Base-by-base conservation (phyloP, 2,888 invertebrate species). In the Orchestes rusci region DNA sequence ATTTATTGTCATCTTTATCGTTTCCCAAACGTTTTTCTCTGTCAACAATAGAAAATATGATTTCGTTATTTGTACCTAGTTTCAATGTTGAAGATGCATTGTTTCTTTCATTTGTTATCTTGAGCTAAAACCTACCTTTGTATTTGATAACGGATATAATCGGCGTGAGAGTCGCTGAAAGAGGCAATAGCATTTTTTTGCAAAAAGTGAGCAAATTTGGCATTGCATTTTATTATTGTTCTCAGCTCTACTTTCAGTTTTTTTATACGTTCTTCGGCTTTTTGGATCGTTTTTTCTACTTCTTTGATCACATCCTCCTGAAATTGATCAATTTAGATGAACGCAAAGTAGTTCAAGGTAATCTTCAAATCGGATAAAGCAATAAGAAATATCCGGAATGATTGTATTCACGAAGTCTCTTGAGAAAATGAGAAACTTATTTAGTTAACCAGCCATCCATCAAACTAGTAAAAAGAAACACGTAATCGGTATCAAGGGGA, bases 151-250 rank as follows among this genome's bases (percentile, higher is more conserved):
- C 61, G 53, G 17, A 66, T 57, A 29, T 65, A 66, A 19, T 53
- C 55, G 32, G 57, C 55, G 43, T 65, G 65, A 3, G 60, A 53
- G 53, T 66, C 65, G 47, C 60, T 65, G 39, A 59, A 62, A 1
- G 63, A 55, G 2, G 62, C 56, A 16, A 65, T 62, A 1, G 65
- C 64, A 52, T 64, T 63, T 13, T 58, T 55, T 39, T 59, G 56
- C 23, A 66, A 49, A 49, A 65, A 66, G 54, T 62, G 57, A 0
- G 65, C 62, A 52, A 65, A 66, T 38, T 57, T 59, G 2, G 65
- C 65, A 36, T 61, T 59, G 16, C 52, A 48, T 39, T 56, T 51
- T 1, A 59, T 50, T 38, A 66, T 61, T 3, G 43, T 44, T 3
- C 54, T 39, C 13, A 58, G 56, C 42, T 66, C 66, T n/a, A 41